Base-by-base conservation (phyloP, 2,888 invertebrate species). In the Ceraclea dissimilis region DNA sequence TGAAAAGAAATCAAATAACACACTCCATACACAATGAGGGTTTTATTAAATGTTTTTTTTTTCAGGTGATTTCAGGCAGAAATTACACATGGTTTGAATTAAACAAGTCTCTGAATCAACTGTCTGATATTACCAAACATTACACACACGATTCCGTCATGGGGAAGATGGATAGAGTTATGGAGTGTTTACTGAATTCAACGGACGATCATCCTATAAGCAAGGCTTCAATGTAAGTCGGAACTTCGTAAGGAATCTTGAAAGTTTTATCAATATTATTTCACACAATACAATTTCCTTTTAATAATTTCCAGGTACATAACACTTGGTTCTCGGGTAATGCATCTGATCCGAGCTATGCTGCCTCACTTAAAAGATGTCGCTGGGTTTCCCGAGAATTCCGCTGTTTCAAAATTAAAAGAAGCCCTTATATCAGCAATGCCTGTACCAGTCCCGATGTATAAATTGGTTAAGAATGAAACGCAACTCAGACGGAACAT, bases 61-160 rank as follows among this genome's bases (percentile, higher is more conserved):
- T 58, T 10, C 66, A 78, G 78, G 61, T 78, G 18, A 70, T 76
- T 59, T 75, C 73, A 1, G 71, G 70, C 1, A 71, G 78, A 0
- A 78, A 78, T 66, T 78, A 78, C 66, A 78, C 78, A 0, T 74
- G 71, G 52, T 69, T 65, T 56, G 78, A 78, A 64, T 67, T 78
- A 60, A 78, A 78, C 65, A 78, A 76, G 57, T 72, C 77, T 0
- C 64, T 76, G 52, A 70, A 67, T 39, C 72, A 75, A 60, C 70
- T 77, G 57, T 60, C 77, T 54, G 71, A 69, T 39, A 71, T 70
- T 49, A 68, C 74, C 18, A 69, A 73, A 54, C 63, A 71, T 13
- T 71, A 74, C 44, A 62, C 74, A 0, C 63, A 54, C 8, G 56
- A 58, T 21, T 57, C 57, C 13, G 63, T 74, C 17, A 59, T 63